Base-by-base conservation (phyloP, 1,140 invertebrate genomes). In the Conopomorpha cramerella region DNA sequence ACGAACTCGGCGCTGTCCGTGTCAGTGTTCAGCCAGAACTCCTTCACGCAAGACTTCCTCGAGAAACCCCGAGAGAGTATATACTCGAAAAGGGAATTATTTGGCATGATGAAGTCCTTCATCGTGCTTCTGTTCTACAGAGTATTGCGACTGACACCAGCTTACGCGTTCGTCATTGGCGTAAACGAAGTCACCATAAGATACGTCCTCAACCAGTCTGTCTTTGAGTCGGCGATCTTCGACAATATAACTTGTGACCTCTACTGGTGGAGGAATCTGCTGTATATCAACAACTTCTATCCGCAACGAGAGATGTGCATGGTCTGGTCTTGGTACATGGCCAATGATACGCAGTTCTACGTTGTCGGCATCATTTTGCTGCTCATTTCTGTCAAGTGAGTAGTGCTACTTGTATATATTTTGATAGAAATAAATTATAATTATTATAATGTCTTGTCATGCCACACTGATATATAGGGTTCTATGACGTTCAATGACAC, bases 241-340 rank as follows among this genome's bases (percentile, higher is more conserved):
- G 88, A 91, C 58, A 84, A 91, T 41, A 49, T 86, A 17, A 91
- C 84, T 11, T 92, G 90, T 58, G 83, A 84, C 32, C 79, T 83
- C 36, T 92, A 83, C 58, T 92, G 90, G 90, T 92, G 89, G 90
- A 81, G 90, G 45, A 92, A 92, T 53, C 81, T 86, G 7, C 71
- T 92, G 1, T 92, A 91, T 54, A 84, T 92, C 41, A 92, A 91
- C 62, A 92, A 89, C 41, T 80, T 90, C 23, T 92, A 82, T 55
- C 88, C 90, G 1, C 83, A 86, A 44, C 81, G 71, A 2, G 89
- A 92, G 59, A 88, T 92, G 84, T 92, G 90, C 56, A 91, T 92
- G 89, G 79, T 91, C 28, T 92, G 90, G 90, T 90, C 88, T 38
- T 93, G 90, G 90, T 96, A 95, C 57, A 91, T 94, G 84, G 87